These are phyloP conservation scores for Cydia amplana DNA, from an alignment of 1,140 invertebrate species.

Conservation along the genomic window DNA sequence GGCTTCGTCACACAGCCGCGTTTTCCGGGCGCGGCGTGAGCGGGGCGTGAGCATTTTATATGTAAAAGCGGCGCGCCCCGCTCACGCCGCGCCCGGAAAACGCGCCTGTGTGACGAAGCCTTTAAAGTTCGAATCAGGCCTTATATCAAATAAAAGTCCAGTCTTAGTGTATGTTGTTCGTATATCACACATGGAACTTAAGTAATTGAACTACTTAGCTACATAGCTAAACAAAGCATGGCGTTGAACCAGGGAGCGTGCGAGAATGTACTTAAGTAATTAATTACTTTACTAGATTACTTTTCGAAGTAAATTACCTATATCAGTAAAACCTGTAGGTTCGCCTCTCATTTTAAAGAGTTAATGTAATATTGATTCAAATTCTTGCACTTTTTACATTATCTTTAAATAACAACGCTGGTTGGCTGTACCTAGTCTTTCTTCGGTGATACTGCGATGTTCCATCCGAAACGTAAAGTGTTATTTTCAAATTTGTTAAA, in stretches of 20 bases:
- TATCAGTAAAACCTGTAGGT: neutral
- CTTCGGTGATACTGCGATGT: no score
- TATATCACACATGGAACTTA: slow-evolving; percentile 13
- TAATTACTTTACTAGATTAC: slow-evolving; percentile 30
- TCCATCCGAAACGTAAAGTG: no score
- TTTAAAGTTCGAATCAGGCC: no score
- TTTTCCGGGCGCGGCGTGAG: no score
- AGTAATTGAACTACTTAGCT: slow-evolving; percentile 30
- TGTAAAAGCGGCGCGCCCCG: no score
- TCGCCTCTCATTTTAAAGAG: neutral
- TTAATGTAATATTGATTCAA: neutral
- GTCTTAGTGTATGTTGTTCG: slow-evolving; percentile 17
- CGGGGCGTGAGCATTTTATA: no score
- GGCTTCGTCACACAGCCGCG: no score
- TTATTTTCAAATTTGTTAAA: no score
- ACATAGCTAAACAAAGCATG: neutral
- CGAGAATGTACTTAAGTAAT: slow-evolving; percentile 31
- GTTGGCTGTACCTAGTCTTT: no score
- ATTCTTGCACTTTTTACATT: neutral
- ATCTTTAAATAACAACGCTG: no score
- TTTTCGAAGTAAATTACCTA: slow-evolving; percentile 20
- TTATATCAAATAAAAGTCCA: neutral
- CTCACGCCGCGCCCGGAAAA: no score
- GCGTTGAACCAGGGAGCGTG: neutral
- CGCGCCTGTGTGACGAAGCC: no score